phyloP scores from a whole-genome alignment of 2,888 invertebrate genomes.

The Hipparchia sbordonii region DNA sequence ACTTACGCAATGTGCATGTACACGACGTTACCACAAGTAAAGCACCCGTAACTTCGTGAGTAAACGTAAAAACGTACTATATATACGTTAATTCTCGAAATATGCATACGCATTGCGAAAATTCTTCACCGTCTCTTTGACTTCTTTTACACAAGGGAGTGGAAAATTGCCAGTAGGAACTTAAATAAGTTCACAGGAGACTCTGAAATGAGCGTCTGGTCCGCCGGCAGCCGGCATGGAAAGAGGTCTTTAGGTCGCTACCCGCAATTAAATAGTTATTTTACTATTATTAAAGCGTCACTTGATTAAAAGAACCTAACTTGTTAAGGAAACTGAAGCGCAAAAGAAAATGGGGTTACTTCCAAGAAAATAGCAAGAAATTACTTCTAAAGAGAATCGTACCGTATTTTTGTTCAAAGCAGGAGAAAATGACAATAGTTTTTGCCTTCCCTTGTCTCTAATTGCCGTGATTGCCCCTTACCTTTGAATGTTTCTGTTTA shows the following conservation, averaged over 20 bases:
- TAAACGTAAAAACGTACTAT: too few relatives aligned
- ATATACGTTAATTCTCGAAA: not conserved
- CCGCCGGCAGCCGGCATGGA: constrained; percentile 26
- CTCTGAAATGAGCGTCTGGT: constrained; percentile 33
- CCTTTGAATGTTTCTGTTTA: not conserved
- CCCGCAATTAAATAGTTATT: constrained; percentile 29
- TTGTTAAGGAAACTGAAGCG: constrained; percentile 15
- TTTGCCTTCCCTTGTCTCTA: not conserved
- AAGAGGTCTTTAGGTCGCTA: constrained; percentile 27
- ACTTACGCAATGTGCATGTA: too few relatives aligned
- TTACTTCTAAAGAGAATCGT: constrained; percentile 6
- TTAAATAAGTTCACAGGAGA: constrained; percentile 37
- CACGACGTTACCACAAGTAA: too few relatives aligned
- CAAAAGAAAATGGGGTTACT: constrained; percentile 14
- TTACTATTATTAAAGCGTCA: constrained; percentile 15
- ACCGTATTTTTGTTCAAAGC: not conserved
- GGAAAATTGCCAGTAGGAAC: constrained; percentile 39
- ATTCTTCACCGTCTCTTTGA: not conserved
- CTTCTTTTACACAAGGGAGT: constrained; percentile 12
- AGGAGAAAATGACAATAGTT: not conserved
- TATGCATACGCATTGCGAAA: not conserved
- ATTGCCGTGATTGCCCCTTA: not conserved
- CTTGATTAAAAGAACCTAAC: constrained; percentile 17
- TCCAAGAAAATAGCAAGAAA: constrained; percentile 11
- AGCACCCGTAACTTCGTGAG: too few relatives aligned